Base-by-base conservation (phyloP, 2,888 invertebrate species). In the Pollenia amentaria region DNA sequence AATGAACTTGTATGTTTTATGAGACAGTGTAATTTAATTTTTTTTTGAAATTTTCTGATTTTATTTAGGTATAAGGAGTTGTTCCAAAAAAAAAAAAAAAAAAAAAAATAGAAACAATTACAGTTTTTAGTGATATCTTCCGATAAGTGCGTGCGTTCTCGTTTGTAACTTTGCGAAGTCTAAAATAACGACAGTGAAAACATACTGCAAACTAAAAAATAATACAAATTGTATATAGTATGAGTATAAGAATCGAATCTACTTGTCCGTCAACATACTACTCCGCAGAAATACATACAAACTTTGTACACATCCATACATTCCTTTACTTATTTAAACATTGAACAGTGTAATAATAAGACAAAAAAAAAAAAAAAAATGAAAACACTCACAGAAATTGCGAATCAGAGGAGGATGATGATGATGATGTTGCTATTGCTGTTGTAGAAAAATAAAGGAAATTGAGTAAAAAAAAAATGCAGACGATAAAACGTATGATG, bases 141-240 rank as follows among this genome's bases (percentile, higher is more conserved):
- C 87, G 87, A 80, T 87, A 64, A 51, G 80, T 87, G 87, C 87
- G 87, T 87, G 84, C 84, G 80, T 77, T 87, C 87, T 81, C 87
- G 80, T 87, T 87, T 87, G 84, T 84, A 87, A 81, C 87, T 75
- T 73, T 84, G 80, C 87, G 83, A 84, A 80, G 79, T 87, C 87
- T 87, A 84, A 87, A 87, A 48, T 80, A 80, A 80, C 62, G 72
- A 84, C 65, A 77, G 21, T 84, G 64, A 73, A 29, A 84, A 67
- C 80, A 87, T 73, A 77, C 69, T 55, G 70, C 72, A 70, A 82
- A 75, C 81, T 48, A 81, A 65, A 73, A 65, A 62, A 55, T 76
- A 69, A 82, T 38, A 53, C 42, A 69, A 76, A 53, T 80, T 80
- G 62, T 80, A 72, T 29, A 29, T 29, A 29, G 29, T 29, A 29